Evolutionary conservation across 2,888 invertebrate genomes (phyloP).

Genomic region (Chouioia cunea): DNA sequence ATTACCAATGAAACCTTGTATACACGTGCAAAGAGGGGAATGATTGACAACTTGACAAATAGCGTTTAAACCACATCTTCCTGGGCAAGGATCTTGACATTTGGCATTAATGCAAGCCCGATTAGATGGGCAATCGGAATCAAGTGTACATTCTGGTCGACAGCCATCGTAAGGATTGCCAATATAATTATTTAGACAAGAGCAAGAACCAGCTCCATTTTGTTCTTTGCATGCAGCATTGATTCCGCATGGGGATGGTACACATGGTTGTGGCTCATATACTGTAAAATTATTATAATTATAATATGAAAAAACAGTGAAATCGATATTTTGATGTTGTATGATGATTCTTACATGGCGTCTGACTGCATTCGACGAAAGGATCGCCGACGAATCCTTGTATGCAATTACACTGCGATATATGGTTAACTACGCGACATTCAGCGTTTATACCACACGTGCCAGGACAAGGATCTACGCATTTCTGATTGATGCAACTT

Average conservation of each 20-base stretch:
- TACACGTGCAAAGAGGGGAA: slow-evolving; percentile 83
- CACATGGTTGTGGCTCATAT: slow-evolving; percentile 73
- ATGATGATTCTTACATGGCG: slow-evolving; percentile 53
- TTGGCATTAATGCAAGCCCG: slow-evolving; percentile 70
- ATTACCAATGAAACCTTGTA: slow-evolving; percentile 75
- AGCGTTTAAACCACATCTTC: slow-evolving; percentile 72
- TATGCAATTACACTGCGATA: slow-evolving; percentile 75
- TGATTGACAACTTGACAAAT: slow-evolving; percentile 83
- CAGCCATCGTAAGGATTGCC: slow-evolving; percentile 77
- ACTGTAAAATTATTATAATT: slow-evolving; percentile 17
- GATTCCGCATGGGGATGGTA: slow-evolving; percentile 81
- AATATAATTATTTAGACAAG: slow-evolving; percentile 79
- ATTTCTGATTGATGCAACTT: slow-evolving; percentile 68
- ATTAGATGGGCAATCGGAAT: slow-evolving; percentile 68
- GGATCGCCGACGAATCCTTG: slow-evolving; percentile 72
- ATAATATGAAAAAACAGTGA: too few species aligned
- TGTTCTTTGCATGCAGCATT: slow-evolving; percentile 81
- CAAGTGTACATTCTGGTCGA: slow-evolving; percentile 68
- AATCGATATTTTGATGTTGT: too few species aligned
- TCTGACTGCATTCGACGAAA: slow-evolving; percentile 71
- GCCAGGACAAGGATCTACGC: slow-evolving; percentile 67
- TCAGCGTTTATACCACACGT: slow-evolving; percentile 69
- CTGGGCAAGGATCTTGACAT: slow-evolving; percentile 70
- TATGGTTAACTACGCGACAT: slow-evolving; percentile 73
- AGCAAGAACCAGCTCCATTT: slow-evolving; percentile 81